Evolutionary conservation across 2,113 vertebrate genomes (phyloP), one percentile per base, ranked within the genome.

Genomic region (Malurus alboscapulatus): DNA sequence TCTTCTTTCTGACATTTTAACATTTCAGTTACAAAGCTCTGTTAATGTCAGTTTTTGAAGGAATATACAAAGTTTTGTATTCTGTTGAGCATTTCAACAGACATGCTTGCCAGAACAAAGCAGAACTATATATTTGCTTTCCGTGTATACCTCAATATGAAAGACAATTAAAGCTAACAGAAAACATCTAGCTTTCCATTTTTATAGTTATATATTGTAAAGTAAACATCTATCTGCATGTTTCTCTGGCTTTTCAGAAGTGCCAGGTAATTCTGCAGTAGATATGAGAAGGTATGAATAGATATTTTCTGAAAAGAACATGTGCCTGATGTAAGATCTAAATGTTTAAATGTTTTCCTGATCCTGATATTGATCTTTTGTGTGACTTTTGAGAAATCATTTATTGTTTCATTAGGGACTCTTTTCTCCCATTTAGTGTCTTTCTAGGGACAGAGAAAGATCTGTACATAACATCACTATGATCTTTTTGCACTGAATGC

Each of bases 1-100:
- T 87, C 91, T 92, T 93, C 76, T 82, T 81, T 90, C 62, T 92
- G 78, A 61, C 58, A 76, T 89, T 95, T 97, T 95, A 95, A 36
- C 79, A 62, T 94, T 93, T 97, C 59, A 85, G 82, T 77, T 42
- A 22, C 58, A 88, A 90, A 73, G 67, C 32, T 85, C 55, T 1
- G 1, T 92, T 97, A 95, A 73, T 76, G 58, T 83, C 45, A 76
- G 32, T 24, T 85, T 95, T 81, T 83, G 62, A 82, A 62, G 25
- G 50, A 59, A 65, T 53, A 24, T 53, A 17, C 0, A 0, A 68
- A 61, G 34, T 61, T 78, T 76, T 30, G 16, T 47, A 51, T 71
- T 91, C 57, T 72, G 7, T 68, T 65, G 53, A 30, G 15, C 40
- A 57, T 94, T 92, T 73, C n/a, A 75, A 48, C 25, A 65, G 16